phyloP scores from a whole-genome alignment of 2,113 vertebrate species.

The Sturnus vulgaris region DNA sequence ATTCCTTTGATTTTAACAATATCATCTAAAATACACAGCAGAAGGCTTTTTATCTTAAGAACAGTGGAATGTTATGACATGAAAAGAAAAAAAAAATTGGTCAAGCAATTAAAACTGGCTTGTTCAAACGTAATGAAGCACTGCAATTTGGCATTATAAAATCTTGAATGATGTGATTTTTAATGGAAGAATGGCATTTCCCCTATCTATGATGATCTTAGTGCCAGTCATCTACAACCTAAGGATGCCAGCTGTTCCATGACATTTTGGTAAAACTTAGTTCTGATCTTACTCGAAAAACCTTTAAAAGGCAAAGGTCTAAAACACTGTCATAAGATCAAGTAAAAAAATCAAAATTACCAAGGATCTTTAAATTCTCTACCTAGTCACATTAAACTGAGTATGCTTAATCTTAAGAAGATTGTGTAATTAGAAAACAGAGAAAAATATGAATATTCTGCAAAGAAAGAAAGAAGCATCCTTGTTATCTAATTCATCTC shows the following conservation, averaged over 20 bases:
- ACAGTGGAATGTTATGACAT: background rate
- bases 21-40: background rate
- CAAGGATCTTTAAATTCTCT: background rate
- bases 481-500: background rate
- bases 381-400: background rate
- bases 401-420: background rate
- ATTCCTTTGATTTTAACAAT: background rate
- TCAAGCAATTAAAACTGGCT: background rate
- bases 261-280: conserved; percentile 49
- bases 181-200: conserved; percentile 30
- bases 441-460: background rate
- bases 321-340: background rate
- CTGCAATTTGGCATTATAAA: conserved; percentile 25
- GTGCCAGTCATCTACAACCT: background rate
- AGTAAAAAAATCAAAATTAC: background rate
- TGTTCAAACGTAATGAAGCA: background rate
- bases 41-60: background rate
- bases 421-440: background rate
- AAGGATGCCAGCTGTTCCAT: conserved; percentile 48
- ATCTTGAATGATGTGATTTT: background rate
- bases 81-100: background rate
- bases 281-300: background rate
- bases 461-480: background rate
- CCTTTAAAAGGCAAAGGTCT: background rate
- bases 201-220: background rate